phyloP scores from a whole-genome alignment of 2,797 vertebrate species.

The Cuculus canorus region DNA sequence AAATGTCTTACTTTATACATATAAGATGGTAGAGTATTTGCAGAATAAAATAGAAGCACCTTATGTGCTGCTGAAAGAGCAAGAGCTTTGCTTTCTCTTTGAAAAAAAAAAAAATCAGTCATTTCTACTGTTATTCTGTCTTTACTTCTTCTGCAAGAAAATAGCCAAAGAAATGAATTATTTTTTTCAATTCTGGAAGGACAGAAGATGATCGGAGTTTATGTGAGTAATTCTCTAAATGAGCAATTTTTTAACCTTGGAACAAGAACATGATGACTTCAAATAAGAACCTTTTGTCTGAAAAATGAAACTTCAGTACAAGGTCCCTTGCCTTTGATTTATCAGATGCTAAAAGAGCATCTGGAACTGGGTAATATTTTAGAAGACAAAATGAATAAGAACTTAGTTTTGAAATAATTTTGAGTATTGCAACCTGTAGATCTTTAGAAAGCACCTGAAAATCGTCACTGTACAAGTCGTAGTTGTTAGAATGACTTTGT shows the following conservation, averaged over 20 bases:
- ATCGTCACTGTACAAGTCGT: not conserved
- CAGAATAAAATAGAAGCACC: not conserved
- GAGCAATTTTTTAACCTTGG: not conserved
- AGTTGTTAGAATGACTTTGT: not conserved
- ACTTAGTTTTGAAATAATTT: not conserved
- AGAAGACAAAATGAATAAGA: not conserved
- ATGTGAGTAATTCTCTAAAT: conserved; percentile 9
- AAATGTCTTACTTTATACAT: not conserved
- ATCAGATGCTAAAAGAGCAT: not conserved
- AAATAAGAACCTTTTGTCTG: not conserved
- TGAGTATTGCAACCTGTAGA: not conserved
- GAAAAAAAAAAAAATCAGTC: not conserved
- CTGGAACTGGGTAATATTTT: not conserved
- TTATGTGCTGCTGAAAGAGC: not conserved
- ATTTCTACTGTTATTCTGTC: not conserved
- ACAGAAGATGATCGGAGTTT: not conserved
- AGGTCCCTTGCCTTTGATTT: not conserved
- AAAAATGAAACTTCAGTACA: not conserved
- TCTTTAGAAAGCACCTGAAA: not conserved
- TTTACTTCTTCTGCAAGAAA: not conserved
- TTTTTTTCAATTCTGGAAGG: not conserved
- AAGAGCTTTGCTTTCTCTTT: not conserved
- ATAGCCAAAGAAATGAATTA: not conserved
- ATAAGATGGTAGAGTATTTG: not conserved
- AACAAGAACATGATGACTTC: not conserved